phyloP scores from a whole-genome alignment of 2,797 vertebrate genomes.

The Alca torda region DNA sequence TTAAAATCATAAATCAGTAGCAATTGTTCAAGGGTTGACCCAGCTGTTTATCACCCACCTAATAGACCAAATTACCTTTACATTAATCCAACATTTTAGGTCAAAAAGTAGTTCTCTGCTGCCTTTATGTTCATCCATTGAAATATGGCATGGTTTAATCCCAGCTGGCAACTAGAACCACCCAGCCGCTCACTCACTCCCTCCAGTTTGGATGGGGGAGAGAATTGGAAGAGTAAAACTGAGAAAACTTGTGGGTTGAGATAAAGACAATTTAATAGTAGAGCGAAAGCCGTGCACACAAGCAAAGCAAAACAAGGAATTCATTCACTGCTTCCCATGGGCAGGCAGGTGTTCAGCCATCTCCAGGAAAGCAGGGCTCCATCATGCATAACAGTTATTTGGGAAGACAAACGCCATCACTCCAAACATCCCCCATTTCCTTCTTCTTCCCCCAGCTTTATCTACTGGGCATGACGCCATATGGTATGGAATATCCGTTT shows the following conservation, averaged over 20 bases:
- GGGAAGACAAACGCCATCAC: background rate
- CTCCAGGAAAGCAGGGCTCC: background rate
- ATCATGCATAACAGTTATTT: background rate
- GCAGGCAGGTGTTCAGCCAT: background rate
- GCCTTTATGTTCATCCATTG: background rate
- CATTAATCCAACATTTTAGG: background rate
- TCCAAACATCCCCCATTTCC: background rate
- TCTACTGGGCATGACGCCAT: background rate
- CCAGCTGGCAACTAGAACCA: background rate
- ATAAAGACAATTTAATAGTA: background rate
- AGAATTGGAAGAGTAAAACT: background rate
- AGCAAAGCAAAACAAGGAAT: background rate
- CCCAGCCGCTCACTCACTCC: background rate
- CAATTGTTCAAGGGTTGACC: conserved; percentile 17
- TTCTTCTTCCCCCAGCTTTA: background rate
- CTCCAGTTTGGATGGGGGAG: background rate
- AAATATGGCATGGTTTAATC: background rate
- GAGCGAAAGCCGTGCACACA: background rate
- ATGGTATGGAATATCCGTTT: background rate
- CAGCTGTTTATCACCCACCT: conserved; percentile 20
- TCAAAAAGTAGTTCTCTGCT: background rate
- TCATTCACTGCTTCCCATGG: background rate
- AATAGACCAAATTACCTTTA: conserved; percentile 5
- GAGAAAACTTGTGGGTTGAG: background rate
- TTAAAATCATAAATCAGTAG: conserved; percentile 51